phyloP scores from a whole-genome alignment of 2,113 vertebrate genomes.

The Scomber japonicus region DNA sequence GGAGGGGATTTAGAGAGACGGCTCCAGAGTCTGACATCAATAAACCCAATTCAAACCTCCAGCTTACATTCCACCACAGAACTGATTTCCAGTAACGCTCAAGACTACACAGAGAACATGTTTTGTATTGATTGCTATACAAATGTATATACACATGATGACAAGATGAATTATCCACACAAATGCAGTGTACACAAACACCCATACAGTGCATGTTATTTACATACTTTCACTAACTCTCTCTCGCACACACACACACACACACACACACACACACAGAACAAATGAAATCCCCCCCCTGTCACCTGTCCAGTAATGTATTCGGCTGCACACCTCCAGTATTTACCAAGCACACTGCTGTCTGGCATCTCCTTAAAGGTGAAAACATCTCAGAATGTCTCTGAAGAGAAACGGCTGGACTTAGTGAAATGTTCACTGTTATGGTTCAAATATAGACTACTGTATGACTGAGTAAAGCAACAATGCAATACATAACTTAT shows the following conservation, averaged over 20 bases:
- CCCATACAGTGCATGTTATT: slow-evolving; percentile 9
- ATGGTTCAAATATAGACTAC: slow-evolving; percentile 3
- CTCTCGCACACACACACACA: background rate
- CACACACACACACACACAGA: too few species aligned
- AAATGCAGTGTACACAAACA: slow-evolving; percentile 17
- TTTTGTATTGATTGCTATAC: slow-evolving; percentile 38
- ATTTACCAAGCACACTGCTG: slow-evolving; percentile 72
- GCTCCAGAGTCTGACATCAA: slow-evolving; percentile 53
- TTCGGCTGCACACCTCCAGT: slow-evolving; percentile 79
- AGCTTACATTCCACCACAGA: slow-evolving; percentile 41
- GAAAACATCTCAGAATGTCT: slow-evolving; percentile 67
- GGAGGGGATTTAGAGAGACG: slow-evolving; percentile 37
- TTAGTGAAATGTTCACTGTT: slow-evolving; percentile 12
- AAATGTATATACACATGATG: slow-evolving; percentile 30
- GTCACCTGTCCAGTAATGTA: slow-evolving; percentile 69
- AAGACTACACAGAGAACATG: slow-evolving; percentile 33
- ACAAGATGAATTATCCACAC: slow-evolving; percentile 13
- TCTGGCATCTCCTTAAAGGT: slow-evolving; percentile 75
- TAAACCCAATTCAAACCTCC: slow-evolving; percentile 57
- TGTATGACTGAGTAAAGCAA: background rate
- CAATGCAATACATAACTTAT: background rate
- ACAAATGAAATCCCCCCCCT: slow-evolving; percentile 45
- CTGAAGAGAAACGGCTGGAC: slow-evolving; percentile 44
- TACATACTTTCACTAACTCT: background rate
- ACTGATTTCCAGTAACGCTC: slow-evolving; percentile 29